Evolutionary conservation across 2,888 invertebrate genomes (phyloP).

Genomic region (Ernsta delagoae): DNA sequence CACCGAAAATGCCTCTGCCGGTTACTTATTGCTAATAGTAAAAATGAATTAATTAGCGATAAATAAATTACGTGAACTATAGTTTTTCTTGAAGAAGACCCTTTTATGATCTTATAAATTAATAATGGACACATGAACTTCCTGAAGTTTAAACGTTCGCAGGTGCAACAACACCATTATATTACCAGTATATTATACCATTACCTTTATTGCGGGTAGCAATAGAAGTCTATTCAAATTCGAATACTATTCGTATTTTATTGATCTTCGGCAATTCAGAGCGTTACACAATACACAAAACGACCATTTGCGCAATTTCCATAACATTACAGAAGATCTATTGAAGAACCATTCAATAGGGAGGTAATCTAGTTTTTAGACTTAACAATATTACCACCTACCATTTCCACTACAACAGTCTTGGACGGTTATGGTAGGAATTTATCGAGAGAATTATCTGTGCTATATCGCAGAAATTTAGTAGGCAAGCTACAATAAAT

Average conservation of each 20-base stretch:
- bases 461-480: conserved; percentile 34
- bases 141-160: not conserved
- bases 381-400: conserved; percentile 9
- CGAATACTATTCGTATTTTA: not conserved
- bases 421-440: conserved; percentile 11
- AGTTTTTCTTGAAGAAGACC: not conserved
- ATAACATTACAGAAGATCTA: not conserved
- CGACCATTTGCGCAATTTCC: conserved; percentile 2
- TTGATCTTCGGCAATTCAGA: conserved; percentile 9
- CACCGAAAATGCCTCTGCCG: too few relatives aligned
- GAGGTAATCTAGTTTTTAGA: not conserved
- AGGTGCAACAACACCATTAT: not conserved
- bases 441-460: conserved; percentile 30
- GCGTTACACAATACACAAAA: not conserved
- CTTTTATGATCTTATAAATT: too few relatives aligned
- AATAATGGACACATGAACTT: conserved; percentile 8
- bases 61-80: not conserved
- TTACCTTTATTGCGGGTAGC: conserved; percentile 5
- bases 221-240: too few relatives aligned
- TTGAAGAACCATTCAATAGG: not conserved
- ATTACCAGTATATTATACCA: not conserved
- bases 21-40: too few relatives aligned
- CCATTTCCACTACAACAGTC: conserved; percentile 7
- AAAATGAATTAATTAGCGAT: too few relatives aligned
- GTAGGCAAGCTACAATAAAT: conserved; percentile 36